Base-by-base conservation (phyloP, 1,140 invertebrate species). In the Dendroctonus valens region DNA sequence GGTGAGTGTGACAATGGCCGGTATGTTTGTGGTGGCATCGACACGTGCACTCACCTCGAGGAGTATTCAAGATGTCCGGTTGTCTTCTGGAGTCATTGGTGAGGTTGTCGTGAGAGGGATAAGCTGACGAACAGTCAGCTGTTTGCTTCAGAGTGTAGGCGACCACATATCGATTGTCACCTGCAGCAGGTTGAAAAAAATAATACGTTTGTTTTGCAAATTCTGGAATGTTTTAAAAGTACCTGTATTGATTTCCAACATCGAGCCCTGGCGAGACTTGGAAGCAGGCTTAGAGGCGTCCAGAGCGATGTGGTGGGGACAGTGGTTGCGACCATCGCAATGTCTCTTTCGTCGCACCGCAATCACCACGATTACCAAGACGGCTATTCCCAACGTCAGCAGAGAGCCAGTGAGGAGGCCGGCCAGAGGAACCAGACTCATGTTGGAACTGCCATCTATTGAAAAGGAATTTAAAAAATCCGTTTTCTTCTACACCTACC, bases 391-490 rank as follows among this genome's bases (percentile, higher is more conserved):
- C n/a, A 89, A 76, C 3, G 83, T 85, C 61, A 88, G 78, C 4
- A 88, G 71, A 12, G 83, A 84, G 7, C 85, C 87, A 38, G 85
- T 83, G 11, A 86, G 73, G 39, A 86, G 76, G 37, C 86, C 79
- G 44, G 86, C 82, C 40, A 89, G 72, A 7, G 86, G 86, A 46
- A 88, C 73, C 65, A 87, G 81, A 52, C 82, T 87, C 5, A 87
- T 80, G 40, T 82, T 82, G 49, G 79, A 82, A 53, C 76, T 80
- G 48, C 83, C 83, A 77, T 89, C 87, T 88, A 76, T 26, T 26
- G 26, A 26, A 26, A 26, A 1, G 26, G 26, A 3, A 26, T 26
- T 26, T 26, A 3, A 26, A 26, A 26, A 26, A 26, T 26, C 26
- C 26, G n/a, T 26, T 3, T 26, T 26, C 26, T 26, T 3, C 26